These are phyloP conservation scores for Perodicticus potto DNA, from an alignment of 2,797 vertebrate genomes.

Conservation along the genomic window DNA sequence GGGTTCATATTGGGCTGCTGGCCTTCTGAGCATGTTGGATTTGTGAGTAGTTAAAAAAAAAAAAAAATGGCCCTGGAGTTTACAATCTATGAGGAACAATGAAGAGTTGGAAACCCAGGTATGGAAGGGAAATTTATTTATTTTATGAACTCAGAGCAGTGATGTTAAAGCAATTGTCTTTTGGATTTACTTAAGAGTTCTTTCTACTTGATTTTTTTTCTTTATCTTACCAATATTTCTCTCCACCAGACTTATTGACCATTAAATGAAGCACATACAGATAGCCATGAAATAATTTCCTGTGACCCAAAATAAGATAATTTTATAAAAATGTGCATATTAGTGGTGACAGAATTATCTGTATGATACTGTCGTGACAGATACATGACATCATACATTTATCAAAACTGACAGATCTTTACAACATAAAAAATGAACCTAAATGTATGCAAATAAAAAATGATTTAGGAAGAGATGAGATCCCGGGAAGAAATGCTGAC, in stretches of 20 bases:
- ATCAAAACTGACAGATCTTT: conserved; percentile 36
- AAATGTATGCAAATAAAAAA: conserved; percentile 6
- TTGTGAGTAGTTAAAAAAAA: conserved; percentile 34
- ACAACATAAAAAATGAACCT: not conserved
- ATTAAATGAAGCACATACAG: not conserved
- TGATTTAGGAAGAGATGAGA: not conserved
- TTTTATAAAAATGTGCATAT: conserved; percentile 43
- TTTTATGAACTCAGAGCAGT: conserved; percentile 16
- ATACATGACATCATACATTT: not conserved
- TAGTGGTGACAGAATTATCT: not conserved
- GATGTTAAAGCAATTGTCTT: conserved; percentile 44
- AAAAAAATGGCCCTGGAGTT: not conserved
- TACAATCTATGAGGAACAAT: conserved; percentile 28
- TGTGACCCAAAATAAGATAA: not conserved
- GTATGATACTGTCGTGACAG: not conserved
- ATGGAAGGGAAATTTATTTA: conserved; percentile 50
- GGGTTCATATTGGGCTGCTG: conserved; percentile 62
- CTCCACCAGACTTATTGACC: not conserved
- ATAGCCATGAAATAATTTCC: not conserved
- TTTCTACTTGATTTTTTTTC: conserved; percentile 11
- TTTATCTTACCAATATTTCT: not conserved
- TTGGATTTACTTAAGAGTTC: not conserved
- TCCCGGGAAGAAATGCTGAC: not conserved
- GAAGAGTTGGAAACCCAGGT: conserved; percentile 27
- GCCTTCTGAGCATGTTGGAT: conserved; percentile 51